Base-by-base conservation (phyloP, 2,888 invertebrate species). In the Meliscaeva auricollis region DNA sequence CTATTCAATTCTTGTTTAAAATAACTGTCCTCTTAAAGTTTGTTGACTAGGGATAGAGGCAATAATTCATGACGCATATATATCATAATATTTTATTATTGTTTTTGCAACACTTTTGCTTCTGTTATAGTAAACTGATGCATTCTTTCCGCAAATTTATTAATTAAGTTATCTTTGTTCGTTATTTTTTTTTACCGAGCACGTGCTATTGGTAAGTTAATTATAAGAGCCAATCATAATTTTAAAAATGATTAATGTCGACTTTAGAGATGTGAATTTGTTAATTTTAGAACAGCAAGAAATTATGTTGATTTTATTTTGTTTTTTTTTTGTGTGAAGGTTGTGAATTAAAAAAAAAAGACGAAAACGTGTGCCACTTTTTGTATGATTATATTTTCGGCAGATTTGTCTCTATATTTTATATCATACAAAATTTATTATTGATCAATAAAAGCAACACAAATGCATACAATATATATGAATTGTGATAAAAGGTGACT, bases 21-120 rank as follows among this genome's bases (percentile, higher is more conserved):
- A 58, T 44, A 41, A 17, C 30, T 26, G 82, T 68, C 82, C 82
- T 77, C 35, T 77, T 62, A 82, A 66, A 82, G 77, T 77, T 82
- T 82, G 44, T 73, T 77, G 73, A 46, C 73, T 38, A 68, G 44
- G 17, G 15, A 54, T 6, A 26, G 26, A 26, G 26, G 26, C 26
- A 26, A 26, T 26, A 8, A 17, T 2, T 1, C n/a, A 15, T 44
- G 60, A 60, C 60, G 38, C 26, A 60, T 22, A 20, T 11, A 30
- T n/a, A 60, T 60, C 6, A 13, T n/a, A n/a, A n/a, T n/a, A n/a
- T 8, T 41, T 58, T 22, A 15, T 46, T 30, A 44, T 62, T 46
- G 44, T 46, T 30, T 62, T 44, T 62, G 7, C 30, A 44, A 44
- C 17, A 46, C 62, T 62, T 46, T 35, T 35, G 15, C 62, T 62